Evolutionary conservation across 2,797 vertebrate species (phyloP).

Genomic region (Geotrypetes seraphini): DNA sequence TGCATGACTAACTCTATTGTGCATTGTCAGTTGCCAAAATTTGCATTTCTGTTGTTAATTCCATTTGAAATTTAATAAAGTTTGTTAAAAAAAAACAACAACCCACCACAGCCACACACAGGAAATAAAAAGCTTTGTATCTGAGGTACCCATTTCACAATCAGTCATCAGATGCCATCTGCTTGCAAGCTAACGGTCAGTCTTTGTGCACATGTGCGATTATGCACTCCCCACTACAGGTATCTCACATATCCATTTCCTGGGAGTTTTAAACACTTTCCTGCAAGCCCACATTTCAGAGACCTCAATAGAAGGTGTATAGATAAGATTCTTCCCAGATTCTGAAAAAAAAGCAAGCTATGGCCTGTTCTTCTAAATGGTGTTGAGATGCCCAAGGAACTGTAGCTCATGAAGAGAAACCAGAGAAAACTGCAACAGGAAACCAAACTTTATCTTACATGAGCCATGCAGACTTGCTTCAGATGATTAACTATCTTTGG

Average conservation of each 20-base stretch:
- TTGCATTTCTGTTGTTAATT: not conserved
- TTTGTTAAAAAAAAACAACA: not conserved
- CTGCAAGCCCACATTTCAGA: too few relatives aligned
- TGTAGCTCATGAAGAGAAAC: not conserved
- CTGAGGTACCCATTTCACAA: too few relatives aligned
- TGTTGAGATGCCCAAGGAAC: not conserved
- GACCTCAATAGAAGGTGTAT: too few relatives aligned
- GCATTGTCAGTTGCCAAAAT: too few relatives aligned
- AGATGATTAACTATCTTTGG: not conserved
- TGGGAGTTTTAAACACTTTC: too few relatives aligned
- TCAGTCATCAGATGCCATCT: too few relatives aligned
- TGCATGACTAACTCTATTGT: not conserved
- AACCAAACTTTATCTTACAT: not conserved
- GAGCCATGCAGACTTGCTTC: rapidly evolving
- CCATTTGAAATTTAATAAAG: not conserved
- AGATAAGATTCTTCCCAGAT: not conserved
- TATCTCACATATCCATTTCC: too few relatives aligned
- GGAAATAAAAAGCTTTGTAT: too few relatives aligned
- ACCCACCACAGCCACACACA: too few relatives aligned
- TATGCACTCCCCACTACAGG: too few relatives aligned
- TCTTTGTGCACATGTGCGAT: too few relatives aligned
- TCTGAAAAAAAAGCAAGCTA: rapidly evolving
- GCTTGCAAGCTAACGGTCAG: too few relatives aligned
- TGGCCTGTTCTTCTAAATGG: not conserved
- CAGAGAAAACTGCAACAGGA: not conserved